These are phyloP conservation scores for Furcula furcula DNA, from an alignment of 2,888 invertebrate species.

Conservation along the genomic window DNA sequence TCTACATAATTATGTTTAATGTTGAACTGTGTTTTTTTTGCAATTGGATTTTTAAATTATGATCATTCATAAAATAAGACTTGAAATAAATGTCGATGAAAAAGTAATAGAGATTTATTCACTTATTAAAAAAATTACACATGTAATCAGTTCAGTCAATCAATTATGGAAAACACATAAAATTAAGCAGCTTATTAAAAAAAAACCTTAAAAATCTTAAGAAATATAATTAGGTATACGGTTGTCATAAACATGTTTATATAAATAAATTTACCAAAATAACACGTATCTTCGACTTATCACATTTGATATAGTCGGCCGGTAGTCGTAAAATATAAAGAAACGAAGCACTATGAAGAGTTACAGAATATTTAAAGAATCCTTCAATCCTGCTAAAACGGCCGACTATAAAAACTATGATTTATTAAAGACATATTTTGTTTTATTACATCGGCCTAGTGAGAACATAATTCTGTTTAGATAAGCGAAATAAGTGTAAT, in stretches of 20 bases:
- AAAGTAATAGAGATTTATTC: too few species aligned
- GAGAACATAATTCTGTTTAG: neutral
- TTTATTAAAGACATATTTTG: constrained; percentile 12
- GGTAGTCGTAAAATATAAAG: constrained; percentile 20
- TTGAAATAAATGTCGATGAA: too few species aligned
- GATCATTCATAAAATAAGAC: too few species aligned
- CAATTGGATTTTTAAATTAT: too few species aligned
- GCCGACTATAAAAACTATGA: constrained; percentile 15
- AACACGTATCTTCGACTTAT: constrained; percentile 8
- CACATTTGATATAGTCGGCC: constrained; percentile 25
- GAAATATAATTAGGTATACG: constrained; percentile 3
- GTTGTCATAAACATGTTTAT: constrained; percentile 11
- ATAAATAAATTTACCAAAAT: constrained; percentile 9
- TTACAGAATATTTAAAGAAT: constrained; percentile 16
- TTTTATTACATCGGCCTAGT: neutral
- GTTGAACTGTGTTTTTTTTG: too few species aligned
- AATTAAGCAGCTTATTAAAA: neutral
- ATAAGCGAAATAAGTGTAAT: neutral
- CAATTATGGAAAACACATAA: too few species aligned
- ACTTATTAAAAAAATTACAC: too few species aligned
- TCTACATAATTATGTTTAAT: too few species aligned
- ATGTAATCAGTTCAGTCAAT: neutral
- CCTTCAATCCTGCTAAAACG: constrained; percentile 14
- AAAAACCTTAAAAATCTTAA: neutral
- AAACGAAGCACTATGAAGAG: constrained; percentile 21